Conservation (phyloP, 2,888 invertebrate species). For the Cataglyphis albicans region DNA sequence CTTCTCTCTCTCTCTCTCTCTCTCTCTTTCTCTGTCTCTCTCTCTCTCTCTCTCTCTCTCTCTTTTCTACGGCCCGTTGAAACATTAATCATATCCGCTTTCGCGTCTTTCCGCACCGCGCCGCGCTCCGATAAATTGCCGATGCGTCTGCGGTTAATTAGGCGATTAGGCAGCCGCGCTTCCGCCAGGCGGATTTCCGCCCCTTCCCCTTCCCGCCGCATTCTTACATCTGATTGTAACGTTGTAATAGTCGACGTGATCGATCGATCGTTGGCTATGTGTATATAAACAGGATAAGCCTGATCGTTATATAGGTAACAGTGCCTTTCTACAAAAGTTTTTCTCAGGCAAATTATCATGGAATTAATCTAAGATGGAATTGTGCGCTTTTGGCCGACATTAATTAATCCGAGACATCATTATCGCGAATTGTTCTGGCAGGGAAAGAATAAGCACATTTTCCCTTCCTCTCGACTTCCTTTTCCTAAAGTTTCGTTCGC, state of each 20-base stretch:
- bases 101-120: neutral
- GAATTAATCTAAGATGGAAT: conserved; percentile 12
- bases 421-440: neutral
- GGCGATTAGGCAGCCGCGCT: conserved; percentile 44
- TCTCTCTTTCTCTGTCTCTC: no score
- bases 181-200: conserved; percentile 31
- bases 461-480: neutral
- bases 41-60: neutral
- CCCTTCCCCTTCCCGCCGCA: neutral
- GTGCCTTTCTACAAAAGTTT: neutral
- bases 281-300: neutral
- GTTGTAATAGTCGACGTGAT: conserved; percentile 29
- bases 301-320: neutral
- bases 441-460: neutral
- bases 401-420: neutral
- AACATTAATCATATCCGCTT: conserved; percentile 51
- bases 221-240: conserved; percentile 43
- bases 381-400: neutral
- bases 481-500: neutral
- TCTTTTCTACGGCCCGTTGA: neutral
- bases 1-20: neutral
- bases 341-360: neutral
- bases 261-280: conserved; percentile 8
- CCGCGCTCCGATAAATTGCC: conserved; percentile 33
- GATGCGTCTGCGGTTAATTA: conserved; percentile 51